Evolutionary conservation across 2,888 invertebrate genomes (phyloP), one percentile per base, ranked within the genome.

Genomic region (Aphelenchoides bicaudatus): DNA sequence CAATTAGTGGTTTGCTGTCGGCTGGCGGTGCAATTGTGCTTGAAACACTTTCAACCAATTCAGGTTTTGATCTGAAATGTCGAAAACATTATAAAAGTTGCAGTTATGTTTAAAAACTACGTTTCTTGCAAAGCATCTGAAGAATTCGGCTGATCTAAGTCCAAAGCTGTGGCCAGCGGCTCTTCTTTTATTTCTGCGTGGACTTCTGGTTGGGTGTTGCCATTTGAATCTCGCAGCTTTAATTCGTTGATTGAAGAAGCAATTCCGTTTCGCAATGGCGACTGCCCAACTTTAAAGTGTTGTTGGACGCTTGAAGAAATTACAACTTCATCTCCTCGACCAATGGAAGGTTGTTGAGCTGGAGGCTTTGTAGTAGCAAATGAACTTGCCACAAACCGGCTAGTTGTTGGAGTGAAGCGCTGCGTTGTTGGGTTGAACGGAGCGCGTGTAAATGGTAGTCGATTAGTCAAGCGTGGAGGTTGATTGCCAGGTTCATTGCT

Each of bases 261-360:
- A 8, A 10, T n/a, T 34, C 13, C 13, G 34, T 34, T 8, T 43
- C 23, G 10, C n/a, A n/a, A n/a, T n/a, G n/a, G n/a, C n/a, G n/a
- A n/a, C n/a, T n/a, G n/a, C n/a, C n/a, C n/a, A n/a, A n/a, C n/a
- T n/a, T 43, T 43, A 25, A 43, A 43, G 43, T 43, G 43, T 43
- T 43, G 43, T n/a, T 43, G 43, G 8, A 43, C 43, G 25, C 43
- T 43, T n/a, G 43, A 10, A n/a, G n/a, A n/a, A n/a, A n/a, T n/a
- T n/a, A n/a, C n/a, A n/a, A n/a, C n/a, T n/a, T n/a, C n/a, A n/a
- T n/a, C n/a, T n/a, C n/a, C n/a, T n/a, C n/a, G n/a, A n/a, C n/a
- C n/a, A n/a, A n/a, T n/a, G n/a, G n/a, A n/a, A n/a, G n/a, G n/a
- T n/a, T n/a, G n/a, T n/a, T n/a, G n/a, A n/a, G n/a, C n/a, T n/a